A percentile compares a stretch with the other conserved stretches of the same genome.
These are phyloP conservation scores for Pollenia amentaria DNA, from an alignment of 2,888 invertebrate genomes.

Conservation along the genomic window DNA sequence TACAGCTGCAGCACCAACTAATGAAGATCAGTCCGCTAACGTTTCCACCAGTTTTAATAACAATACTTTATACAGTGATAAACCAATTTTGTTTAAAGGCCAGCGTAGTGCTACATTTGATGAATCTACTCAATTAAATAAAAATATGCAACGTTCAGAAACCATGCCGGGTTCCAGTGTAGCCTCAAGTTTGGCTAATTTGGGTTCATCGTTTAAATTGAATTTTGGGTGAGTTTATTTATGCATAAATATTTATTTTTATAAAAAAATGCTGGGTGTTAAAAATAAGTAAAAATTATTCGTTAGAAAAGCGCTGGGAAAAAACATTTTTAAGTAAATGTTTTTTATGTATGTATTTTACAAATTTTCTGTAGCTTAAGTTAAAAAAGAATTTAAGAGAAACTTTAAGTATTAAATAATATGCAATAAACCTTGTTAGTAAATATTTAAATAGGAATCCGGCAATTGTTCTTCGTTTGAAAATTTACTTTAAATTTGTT, in stretches of 20 bases:
- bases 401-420: no score
- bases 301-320: no score
- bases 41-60: slow-evolving; percentile 75
- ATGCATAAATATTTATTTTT: background rate
- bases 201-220: slow-evolving; percentile 93
- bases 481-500: no score
- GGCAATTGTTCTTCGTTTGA: no score
- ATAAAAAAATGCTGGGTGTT: background rate
- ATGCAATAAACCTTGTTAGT: no score
- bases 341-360: no score
- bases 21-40: slow-evolving; percentile 71
- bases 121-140: slow-evolving; percentile 85
- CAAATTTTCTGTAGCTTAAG: no score
- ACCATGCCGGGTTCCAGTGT: slow-evolving; percentile 90
- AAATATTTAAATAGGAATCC: no score
- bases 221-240: slow-evolving; percentile 90
- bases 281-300: no score
- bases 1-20: slow-evolving; percentile 63
- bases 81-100: slow-evolving; percentile 88
- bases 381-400: no score
- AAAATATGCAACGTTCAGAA: slow-evolving; percentile 89
- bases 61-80: slow-evolving; percentile 86
- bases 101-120: slow-evolving; percentile 87
- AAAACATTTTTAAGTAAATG: no score
- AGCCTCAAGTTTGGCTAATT: slow-evolving; percentile 91